Conservation (phyloP, 1,140 invertebrate genomes). For the Tribolium castaneum region DNA sequence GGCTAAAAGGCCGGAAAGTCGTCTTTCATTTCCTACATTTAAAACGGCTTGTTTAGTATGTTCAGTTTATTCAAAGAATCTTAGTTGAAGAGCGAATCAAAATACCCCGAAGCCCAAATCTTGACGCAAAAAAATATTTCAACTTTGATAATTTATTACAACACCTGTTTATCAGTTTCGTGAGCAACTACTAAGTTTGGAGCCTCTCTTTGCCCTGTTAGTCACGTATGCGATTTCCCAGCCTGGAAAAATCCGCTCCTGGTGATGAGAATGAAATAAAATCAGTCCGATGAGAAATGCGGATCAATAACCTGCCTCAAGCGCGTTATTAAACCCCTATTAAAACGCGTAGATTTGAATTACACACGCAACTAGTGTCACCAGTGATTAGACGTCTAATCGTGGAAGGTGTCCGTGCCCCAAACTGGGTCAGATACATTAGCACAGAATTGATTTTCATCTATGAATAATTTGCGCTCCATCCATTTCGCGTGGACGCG, state of each 20-base stretch:
- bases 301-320: slow-evolving; percentile 9
- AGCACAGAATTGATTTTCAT: slow-evolving; percentile 43
- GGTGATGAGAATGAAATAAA: not conserved
- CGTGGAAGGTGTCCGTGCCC: slow-evolving; percentile 7
- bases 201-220: not conserved
- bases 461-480: slow-evolving; percentile 44
- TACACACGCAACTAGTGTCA: slow-evolving; percentile 16
- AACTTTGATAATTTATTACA: no score
- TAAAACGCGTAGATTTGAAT: slow-evolving; percentile 14
- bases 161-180: no score
- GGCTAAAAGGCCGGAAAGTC: slow-evolving; percentile 23
- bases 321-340: slow-evolving; percentile 15
- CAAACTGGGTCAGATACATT: slow-evolving; percentile 46
- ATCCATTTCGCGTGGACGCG: slow-evolving; percentile 28
- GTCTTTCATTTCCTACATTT: slow-evolving; percentile 22
- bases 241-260: not conserved
- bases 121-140: not conserved
- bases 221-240: not conserved
- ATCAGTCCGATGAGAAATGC: not conserved
- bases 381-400: slow-evolving; percentile 26
- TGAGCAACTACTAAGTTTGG: no score
- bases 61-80: slow-evolving; percentile 1
- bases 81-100: not conserved
- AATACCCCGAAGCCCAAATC: not conserved
- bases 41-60: slow-evolving; percentile 17